Conservation (phyloP, 64 coral and sea anemone species). For the Astreopora myriophthalma region DNA sequence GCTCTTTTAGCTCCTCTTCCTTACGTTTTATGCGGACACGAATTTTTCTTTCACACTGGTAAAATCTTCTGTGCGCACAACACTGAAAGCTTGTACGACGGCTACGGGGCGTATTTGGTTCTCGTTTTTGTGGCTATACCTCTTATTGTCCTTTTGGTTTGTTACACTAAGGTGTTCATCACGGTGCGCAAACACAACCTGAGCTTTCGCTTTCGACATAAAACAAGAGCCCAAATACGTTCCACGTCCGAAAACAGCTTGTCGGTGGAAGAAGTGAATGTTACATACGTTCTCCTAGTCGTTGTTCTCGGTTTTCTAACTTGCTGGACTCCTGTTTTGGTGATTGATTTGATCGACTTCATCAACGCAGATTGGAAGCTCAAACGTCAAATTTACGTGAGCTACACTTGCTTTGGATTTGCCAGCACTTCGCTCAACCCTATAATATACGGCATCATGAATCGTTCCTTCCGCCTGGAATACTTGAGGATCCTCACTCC, state of each 20-base stretch:
- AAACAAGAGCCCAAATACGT: neutral
- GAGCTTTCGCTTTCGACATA: slow-evolving; percentile 14
- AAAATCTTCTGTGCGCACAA: slow-evolving; percentile 74
- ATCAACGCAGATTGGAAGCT: slow-evolving; percentile 58
- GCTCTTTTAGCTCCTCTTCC: slow-evolving; percentile 70
- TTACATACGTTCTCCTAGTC: slow-evolving; percentile 42
- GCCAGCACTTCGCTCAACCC: slow-evolving; percentile 70
- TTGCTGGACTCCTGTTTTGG: slow-evolving; percentile 67
- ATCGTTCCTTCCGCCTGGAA: slow-evolving; percentile 57
- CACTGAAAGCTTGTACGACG: neutral
- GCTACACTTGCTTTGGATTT: slow-evolving; percentile 65
- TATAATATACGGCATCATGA: slow-evolving; percentile 66
- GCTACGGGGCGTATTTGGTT: slow-evolving; percentile 63
- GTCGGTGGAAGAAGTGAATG: slow-evolving; percentile 53
- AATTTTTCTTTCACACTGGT: slow-evolving; percentile 77
- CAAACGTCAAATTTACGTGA: slow-evolving; percentile 42
- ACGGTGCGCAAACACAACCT: slow-evolving; percentile 57
- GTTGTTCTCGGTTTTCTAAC: slow-evolving; percentile 65
- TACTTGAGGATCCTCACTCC: slow-evolving; percentile 51
- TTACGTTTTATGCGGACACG: slow-evolving; percentile 36
- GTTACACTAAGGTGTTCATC: slow-evolving; percentile 65
- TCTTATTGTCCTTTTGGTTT: slow-evolving; percentile 47
- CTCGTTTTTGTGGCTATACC: slow-evolving; percentile 61
- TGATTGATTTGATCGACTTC: slow-evolving; percentile 66
- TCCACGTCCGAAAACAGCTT: neutral